Evolutionary conservation across 1,140 invertebrate species (phyloP).

Genomic region (Batillaria attramentaria): DNA sequence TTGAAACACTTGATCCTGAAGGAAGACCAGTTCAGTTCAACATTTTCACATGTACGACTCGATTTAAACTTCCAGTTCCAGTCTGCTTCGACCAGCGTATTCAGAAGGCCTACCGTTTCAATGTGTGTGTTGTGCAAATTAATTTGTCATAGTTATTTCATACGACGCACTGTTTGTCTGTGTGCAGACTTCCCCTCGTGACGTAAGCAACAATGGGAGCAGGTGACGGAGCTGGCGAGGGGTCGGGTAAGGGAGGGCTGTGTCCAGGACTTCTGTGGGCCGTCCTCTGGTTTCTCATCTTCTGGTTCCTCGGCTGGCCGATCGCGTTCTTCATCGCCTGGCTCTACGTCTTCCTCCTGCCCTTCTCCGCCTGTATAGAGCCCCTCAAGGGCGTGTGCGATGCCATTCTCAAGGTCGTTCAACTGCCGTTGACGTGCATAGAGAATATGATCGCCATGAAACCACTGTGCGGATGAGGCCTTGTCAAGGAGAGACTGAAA

Average conservation of each 20-base stretch:
- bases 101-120: too few relatives aligned
- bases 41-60: too few relatives aligned
- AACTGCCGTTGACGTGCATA: conserved; percentile 65
- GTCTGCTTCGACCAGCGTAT: too few relatives aligned
- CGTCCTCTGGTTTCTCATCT: conserved; percentile 66
- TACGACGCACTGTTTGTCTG: too few relatives aligned
- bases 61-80: too few relatives aligned
- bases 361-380: conserved; percentile 67
- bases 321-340: conserved; percentile 68
- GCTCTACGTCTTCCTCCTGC: conserved; percentile 67
- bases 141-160: too few relatives aligned
- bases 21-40: too few relatives aligned
- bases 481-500: too few relatives aligned
- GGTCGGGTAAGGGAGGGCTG: conserved; percentile 44
- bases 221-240: conserved; percentile 45
- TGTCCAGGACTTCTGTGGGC: conserved; percentile 67
- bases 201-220: too few relatives aligned
- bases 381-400: conserved; percentile 64
- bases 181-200: too few relatives aligned
- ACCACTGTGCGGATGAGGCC: conserved; percentile 64
- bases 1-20: too few relatives aligned
- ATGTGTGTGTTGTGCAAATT: too few relatives aligned
- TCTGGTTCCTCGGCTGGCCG: conserved; percentile 68
- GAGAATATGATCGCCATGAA: conserved; percentile 71
- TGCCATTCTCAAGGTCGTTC: conserved; percentile 60